phyloP scores from a whole-genome alignment of 1,140 invertebrate species.

The Pogonognathellus flavescens region DNA sequence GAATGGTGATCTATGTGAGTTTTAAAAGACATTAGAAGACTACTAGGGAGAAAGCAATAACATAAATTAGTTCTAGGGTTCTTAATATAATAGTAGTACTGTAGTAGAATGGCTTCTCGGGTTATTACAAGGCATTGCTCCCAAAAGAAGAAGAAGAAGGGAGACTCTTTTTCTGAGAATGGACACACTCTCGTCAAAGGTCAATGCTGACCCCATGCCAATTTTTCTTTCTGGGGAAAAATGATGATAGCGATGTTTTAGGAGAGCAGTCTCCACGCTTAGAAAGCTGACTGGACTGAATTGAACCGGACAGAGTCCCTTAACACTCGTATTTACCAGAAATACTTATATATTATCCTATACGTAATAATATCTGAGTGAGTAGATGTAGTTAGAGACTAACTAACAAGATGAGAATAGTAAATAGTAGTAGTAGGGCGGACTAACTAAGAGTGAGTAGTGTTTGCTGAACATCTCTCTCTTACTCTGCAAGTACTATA shows the following conservation, averaged over 20 bases:
- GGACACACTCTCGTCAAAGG: conserved; percentile 32
- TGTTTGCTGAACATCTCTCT: not conserved
- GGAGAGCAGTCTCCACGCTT: not conserved
- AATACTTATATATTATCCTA: not conserved
- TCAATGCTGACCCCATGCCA: conserved; percentile 31
- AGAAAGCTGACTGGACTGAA: not conserved
- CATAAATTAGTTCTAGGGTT: conserved; percentile 26
- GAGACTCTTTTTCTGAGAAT: conserved; percentile 27
- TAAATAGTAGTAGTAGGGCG: not conserved
- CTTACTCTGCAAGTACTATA: not conserved
- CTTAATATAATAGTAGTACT: not conserved
- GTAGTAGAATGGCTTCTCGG: conserved; percentile 1
- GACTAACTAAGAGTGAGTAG: not conserved
- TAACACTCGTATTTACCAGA: not conserved
- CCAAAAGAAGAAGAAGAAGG: not conserved
- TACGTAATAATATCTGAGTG: too few relatives aligned
- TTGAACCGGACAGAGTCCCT: not conserved
- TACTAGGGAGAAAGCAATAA: conserved; percentile 18
- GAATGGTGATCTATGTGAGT: conserved; percentile 26
- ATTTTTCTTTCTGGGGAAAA: conserved; percentile 21
- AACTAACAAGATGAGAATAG: too few relatives aligned
- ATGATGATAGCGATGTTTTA: conserved; percentile 37
- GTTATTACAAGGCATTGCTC: conserved; percentile 19
- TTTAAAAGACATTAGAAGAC: conserved; percentile 36
- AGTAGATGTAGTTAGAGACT: too few relatives aligned